Base-by-base conservation (phyloP, 2,888 invertebrate genomes). In the Muscina levida region DNA sequence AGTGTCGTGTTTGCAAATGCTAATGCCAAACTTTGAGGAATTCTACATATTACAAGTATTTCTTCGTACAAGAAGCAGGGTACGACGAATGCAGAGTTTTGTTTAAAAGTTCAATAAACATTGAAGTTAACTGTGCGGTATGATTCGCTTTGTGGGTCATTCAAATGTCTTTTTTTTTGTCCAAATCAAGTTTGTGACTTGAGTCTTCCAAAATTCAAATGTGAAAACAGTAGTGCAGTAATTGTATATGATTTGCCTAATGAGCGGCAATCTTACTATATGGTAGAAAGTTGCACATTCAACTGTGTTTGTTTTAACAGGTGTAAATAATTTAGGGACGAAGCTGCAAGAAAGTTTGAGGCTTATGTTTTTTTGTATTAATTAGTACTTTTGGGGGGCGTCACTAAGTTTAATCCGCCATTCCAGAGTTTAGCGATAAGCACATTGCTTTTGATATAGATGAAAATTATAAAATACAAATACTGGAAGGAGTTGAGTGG, bases 1-100 rank as follows among this genome's bases (percentile, higher is more conserved):
- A 70, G 71, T 68, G 68, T 48, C 57, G 56, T 42, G 39, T 42
- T 62, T 42, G 10, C 37, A 68, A 68, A 53, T 68, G 67, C n/a
- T 68, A 68, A 53, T 11, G 42, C n/a, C 39, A 39, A 22, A 51
- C 17, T 51, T 11, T 39, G 39, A 8, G 42, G 42, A 17, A 62
- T 62, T 62, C 62, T 62, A 42, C 22, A 37, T 1, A 39, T 62
- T 62, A 42, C 19, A 39, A 59, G 57, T 31, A 59, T 19, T 39
- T 15, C 6, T 5, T 37, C 1, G 39, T 17, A 11, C 59, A 39
- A 17, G 42, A 42, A 19, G 13, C 62, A 13, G 13, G 42, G 3
- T 3, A 3, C 39, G 11, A 62, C 11, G 37, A 10, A 62, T 19
- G 5, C n/a, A 42, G 19, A 13, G 62, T 26, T 62, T 62, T 48